These are phyloP conservation scores for Microctonus hyperodae DNA, from an alignment of 2,888 invertebrate genomes.

Conservation along the genomic window DNA sequence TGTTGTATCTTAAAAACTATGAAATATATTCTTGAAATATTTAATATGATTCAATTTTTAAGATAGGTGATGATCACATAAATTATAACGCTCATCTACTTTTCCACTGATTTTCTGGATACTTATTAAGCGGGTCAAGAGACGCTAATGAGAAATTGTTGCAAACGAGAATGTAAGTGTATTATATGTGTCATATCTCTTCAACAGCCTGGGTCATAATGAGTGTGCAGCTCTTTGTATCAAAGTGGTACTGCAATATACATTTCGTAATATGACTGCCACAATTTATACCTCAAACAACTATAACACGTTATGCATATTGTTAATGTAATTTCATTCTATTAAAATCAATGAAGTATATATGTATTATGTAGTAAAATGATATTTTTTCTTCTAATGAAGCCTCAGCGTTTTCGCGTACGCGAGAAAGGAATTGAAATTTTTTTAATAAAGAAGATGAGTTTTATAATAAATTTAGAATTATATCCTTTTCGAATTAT, in stretches of 20 bases:
- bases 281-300: not conserved
- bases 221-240: not conserved
- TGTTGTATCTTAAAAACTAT: too few species aligned
- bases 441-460: slow-evolving; percentile 8
- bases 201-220: not conserved
- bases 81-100: not conserved
- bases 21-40: too few species aligned
- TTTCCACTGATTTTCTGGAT: slow-evolving; percentile 24
- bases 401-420: not conserved
- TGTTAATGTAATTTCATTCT: not conserved
- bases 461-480: slow-evolving; percentile 13
- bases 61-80: too few species aligned
- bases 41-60: too few species aligned
- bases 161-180: slow-evolving; percentile 16
- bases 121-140: slow-evolving; percentile 24
- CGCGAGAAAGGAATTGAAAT: not conserved
- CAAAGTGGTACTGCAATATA: too few species aligned
- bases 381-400: not conserved
- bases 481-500: slow-evolving; percentile 19
- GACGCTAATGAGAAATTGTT: slow-evolving; percentile 28
- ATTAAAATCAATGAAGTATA: not conserved
- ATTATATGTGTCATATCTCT: not conserved
- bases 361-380: not conserved
- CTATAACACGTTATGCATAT: not conserved
- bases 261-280: not conserved